Percentiles rank a stretch among this genome's conserved stretches.
phyloP scores from a whole-genome alignment of 2,888 invertebrate genomes.

The Portevinia maculata region DNA sequence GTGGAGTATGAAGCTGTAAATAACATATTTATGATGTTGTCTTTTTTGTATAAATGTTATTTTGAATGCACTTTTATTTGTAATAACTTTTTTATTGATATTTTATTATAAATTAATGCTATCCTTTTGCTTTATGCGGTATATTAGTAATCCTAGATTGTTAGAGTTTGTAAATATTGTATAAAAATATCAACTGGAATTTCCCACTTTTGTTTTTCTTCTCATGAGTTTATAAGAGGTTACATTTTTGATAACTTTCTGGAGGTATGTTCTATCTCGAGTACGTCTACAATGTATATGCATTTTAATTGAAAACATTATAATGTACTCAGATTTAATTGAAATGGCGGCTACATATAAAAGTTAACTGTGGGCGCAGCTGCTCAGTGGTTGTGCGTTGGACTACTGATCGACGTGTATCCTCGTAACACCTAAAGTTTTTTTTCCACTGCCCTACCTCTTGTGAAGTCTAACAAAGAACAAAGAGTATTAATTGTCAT shows the following conservation, averaged over 20 bases:
- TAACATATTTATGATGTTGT: slow-evolving; percentile 27
- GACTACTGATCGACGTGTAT: too few species aligned
- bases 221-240: background rate
- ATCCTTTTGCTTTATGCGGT: background rate
- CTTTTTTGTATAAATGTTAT: slow-evolving; percentile 15
- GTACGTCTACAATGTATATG: too few species aligned
- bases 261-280: too few species aligned
- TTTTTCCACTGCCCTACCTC: too few species aligned
- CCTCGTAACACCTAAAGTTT: too few species aligned
- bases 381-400: too few species aligned
- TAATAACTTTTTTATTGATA: slow-evolving; percentile 20
- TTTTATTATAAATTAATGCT: slow-evolving; percentile 55
- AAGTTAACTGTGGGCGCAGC: too few species aligned
- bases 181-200: slow-evolving; percentile 8
- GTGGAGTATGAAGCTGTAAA: slow-evolving; percentile 47
- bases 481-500: too few species aligned
- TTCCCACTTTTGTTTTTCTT: background rate
- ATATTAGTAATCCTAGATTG: slow-evolving; percentile 9
- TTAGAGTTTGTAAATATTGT: slow-evolving; percentile 51
- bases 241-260: background rate
- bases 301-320: too few species aligned
- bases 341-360: too few species aligned
- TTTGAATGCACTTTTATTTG: slow-evolving; percentile 34
- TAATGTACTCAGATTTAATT: too few species aligned
- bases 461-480: too few species aligned